These are phyloP conservation scores for Blastobasis adustella DNA, from an alignment of 2,888 invertebrate species.

Conservation along the genomic window DNA sequence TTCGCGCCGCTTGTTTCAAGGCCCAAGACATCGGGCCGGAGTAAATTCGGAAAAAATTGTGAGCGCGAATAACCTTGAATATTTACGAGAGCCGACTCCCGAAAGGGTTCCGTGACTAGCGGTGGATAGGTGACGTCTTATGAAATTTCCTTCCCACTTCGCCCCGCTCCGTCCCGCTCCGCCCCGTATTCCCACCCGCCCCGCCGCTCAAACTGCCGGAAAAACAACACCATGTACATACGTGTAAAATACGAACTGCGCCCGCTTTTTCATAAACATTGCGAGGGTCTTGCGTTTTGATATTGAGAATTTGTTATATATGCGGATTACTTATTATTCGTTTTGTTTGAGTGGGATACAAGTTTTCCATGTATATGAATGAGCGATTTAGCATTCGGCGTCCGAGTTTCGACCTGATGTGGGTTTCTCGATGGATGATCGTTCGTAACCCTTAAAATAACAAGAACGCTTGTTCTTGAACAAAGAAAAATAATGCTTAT, in stretches of 20 bases:
- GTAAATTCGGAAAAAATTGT: conserved; percentile 54
- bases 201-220: conserved; percentile 18
- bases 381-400: too few relatives aligned
- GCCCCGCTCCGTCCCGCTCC: too few relatives aligned
- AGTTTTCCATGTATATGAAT: too few relatives aligned
- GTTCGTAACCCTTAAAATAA: too few relatives aligned
- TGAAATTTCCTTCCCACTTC: conserved; percentile 30
- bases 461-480: too few relatives aligned
- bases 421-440: too few relatives aligned
- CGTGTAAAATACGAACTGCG: background rate
- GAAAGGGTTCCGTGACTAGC: conserved; percentile 33
- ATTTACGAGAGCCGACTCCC: conserved; percentile 43
- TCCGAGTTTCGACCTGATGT: too few relatives aligned
- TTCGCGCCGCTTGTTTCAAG: conserved; percentile 19
- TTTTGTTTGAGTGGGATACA: too few relatives aligned
- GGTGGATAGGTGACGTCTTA: conserved; percentile 40
- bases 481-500: too few relatives aligned
- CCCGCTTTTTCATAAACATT: conserved; percentile 5
- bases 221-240: conserved; percentile 8
- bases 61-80: conserved; percentile 55
- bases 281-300: background rate
- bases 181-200: too few relatives aligned
- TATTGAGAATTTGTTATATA: background rate
- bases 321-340: background rate
- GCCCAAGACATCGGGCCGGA: conserved; percentile 28